Percentiles rank a stretch among this genome's conserved stretches.
Conservation (phyloP, 2,888 invertebrate species). For the Drosophila pegasa region DNA sequence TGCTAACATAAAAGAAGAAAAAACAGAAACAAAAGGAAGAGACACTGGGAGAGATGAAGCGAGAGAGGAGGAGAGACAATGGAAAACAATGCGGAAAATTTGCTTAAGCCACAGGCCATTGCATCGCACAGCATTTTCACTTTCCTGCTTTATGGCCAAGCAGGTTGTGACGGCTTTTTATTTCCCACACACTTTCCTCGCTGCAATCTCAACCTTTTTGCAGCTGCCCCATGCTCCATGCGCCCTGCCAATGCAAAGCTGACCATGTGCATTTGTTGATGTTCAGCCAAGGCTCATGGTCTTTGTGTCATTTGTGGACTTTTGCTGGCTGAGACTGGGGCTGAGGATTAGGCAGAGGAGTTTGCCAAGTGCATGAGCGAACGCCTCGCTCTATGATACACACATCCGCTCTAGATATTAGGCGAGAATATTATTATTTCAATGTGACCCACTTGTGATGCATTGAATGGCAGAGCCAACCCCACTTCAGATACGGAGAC, state of each 20-base stretch:
- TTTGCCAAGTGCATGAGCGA: conserved; percentile 50
- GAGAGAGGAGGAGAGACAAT: conserved; percentile 26
- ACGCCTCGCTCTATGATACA: conserved; percentile 57
- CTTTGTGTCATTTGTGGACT: conserved; percentile 23
- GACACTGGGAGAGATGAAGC: not conserved
- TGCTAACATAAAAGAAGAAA: conserved; percentile 17
- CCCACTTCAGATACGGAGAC: conserved; percentile 40
- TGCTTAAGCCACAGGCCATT: conserved; percentile 35
- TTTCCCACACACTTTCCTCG: conserved; percentile 37
- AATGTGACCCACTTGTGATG: conserved; percentile 68
- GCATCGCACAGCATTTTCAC: conserved; percentile 56
- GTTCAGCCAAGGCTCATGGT: conserved; percentile 30
- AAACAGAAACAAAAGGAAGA: conserved; percentile 31
- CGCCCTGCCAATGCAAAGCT: conserved; percentile 8
- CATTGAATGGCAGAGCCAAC: conserved; percentile 32
- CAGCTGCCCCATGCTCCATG: not conserved
- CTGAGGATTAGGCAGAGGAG: conserved; percentile 25
- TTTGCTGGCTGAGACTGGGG: conserved; percentile 5
- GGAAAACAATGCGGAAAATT: conserved; percentile 60
- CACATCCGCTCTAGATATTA: conserved; percentile 70
- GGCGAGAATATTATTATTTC: conserved; percentile 65
- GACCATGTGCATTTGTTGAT: conserved; percentile 42
- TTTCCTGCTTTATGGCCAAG: conserved; percentile 48
- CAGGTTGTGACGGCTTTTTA: conserved; percentile 23
- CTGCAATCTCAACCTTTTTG: conserved; percentile 13